Percentiles rank a stretch among this genome's conserved stretches.
phyloP scores from a whole-genome alignment of 2,888 invertebrate genomes.

The Anaspis maculata region DNA sequence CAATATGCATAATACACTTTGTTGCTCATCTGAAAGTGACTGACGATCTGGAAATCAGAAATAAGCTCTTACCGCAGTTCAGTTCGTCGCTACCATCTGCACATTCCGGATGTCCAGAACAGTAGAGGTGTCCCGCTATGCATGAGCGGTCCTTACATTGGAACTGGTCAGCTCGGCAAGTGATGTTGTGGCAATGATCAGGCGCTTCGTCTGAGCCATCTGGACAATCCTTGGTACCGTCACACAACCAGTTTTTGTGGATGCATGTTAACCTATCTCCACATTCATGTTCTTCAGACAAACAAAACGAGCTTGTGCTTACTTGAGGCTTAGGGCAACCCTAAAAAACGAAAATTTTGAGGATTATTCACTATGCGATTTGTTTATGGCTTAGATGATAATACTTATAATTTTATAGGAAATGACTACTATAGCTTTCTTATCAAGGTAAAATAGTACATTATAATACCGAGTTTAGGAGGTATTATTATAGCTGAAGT shows the following conservation, averaged over 20 bases:
- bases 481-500: too few relatives aligned
- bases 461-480: too few relatives aligned
- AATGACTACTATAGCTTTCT: too few relatives aligned
- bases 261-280: slow-evolving; percentile 74
- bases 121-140: slow-evolving; percentile 71
- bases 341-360: slow-evolving; percentile 39
- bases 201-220: slow-evolving; percentile 72
- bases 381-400: too few relatives aligned
- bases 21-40: not conserved
- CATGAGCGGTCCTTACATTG: slow-evolving; percentile 75
- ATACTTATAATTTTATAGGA: too few relatives aligned
- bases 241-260: slow-evolving; percentile 75
- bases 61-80: slow-evolving; percentile 62
- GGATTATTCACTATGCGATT: not conserved
- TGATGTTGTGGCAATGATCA: slow-evolving; percentile 60
- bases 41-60: too few relatives aligned
- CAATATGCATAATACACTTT: too few relatives aligned
- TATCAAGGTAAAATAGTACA: too few relatives aligned
- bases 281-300: slow-evolving; percentile 68
- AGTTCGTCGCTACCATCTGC: slow-evolving; percentile 79
- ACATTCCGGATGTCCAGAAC: slow-evolving; percentile 76
- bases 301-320: slow-evolving; percentile 53
- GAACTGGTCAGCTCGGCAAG: slow-evolving; percentile 80
- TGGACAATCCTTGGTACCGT: slow-evolving; percentile 75
- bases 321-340: slow-evolving; percentile 53